Evolutionary conservation across 2,797 vertebrate species (phyloP).

Genomic region (Arrhamphus sclerolepis): DNA sequence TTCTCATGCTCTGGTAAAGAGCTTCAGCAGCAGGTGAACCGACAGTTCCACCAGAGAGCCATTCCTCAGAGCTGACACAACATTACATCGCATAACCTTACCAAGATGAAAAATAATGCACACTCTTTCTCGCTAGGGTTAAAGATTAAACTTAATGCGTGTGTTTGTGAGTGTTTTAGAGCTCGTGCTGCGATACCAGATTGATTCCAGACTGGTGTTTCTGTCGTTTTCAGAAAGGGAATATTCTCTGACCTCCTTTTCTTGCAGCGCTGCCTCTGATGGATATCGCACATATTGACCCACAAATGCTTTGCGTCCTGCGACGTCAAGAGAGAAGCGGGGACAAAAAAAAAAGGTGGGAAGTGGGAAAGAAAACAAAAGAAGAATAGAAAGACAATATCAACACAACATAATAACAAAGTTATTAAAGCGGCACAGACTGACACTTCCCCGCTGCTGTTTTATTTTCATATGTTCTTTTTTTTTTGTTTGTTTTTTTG

Average conservation of each 20-base stretch:
- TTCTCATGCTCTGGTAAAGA: constrained; percentile 78
- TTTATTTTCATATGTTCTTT: constrained; percentile 16
- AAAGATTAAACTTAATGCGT: constrained; percentile 54
- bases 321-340: constrained; percentile 32
- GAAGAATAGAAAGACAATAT: constrained; percentile 25
- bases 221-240: constrained; percentile 66
- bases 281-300: constrained; percentile 63
- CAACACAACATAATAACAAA: constrained; percentile 14
- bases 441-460: too few relatives aligned
- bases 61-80: constrained; percentile 70
- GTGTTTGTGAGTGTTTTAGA: constrained; percentile 39
- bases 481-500: constrained; percentile 40
- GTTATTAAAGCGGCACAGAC: neutral
- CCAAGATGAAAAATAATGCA: constrained; percentile 70
- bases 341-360: constrained; percentile 22
- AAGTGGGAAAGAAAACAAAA: constrained; percentile 28
- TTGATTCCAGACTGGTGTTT: constrained; percentile 80
- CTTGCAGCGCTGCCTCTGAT: constrained; percentile 50
- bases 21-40: constrained; percentile 78
- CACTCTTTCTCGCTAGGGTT: constrained; percentile 51
- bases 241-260: constrained; percentile 62
- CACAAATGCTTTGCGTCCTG: constrained; percentile 53
- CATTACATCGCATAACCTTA: constrained; percentile 63
- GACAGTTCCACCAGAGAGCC: constrained; percentile 64
- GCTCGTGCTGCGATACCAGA: constrained; percentile 61